phyloP scores from a whole-genome alignment of 1,140 invertebrate genomes.

The Thaumetopoea pityocampa region DNA sequence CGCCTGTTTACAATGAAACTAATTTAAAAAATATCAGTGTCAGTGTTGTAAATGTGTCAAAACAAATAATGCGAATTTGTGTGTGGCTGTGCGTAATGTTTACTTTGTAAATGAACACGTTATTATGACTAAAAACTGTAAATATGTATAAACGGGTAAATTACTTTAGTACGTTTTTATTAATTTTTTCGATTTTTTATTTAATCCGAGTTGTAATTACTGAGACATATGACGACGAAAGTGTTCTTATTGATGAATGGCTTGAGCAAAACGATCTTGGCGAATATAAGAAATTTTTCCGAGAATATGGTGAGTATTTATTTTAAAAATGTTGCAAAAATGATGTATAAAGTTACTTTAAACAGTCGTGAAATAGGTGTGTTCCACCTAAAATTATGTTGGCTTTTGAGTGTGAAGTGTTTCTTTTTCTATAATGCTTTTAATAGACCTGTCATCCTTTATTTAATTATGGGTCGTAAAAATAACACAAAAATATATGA shows the following conservation, averaged over 20 bases:
- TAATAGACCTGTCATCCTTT: too few relatives aligned
- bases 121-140: conserved; percentile 30
- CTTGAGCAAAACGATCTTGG: conserved; percentile 81
- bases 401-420: too few relatives aligned
- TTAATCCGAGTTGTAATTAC: conserved; percentile 45
- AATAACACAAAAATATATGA: too few relatives aligned
- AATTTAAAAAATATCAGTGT: too few relatives aligned
- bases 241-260: conserved; percentile 82
- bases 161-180: conserved; percentile 44
- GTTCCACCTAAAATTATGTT: too few relatives aligned
- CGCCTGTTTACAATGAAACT: too few relatives aligned
- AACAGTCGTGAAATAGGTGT: too few relatives aligned
- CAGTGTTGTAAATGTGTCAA: too few relatives aligned
- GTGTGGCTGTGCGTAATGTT: conserved; percentile 10
- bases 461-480: too few relatives aligned
- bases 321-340: not conserved
- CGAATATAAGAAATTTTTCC: conserved; percentile 82
- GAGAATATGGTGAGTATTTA: conserved; percentile 80
- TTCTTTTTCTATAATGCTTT: too few relatives aligned
- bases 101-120: conserved; percentile 11
- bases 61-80: too few relatives aligned
- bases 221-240: conserved; percentile 71
- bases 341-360: conserved; percentile 1
- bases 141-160: conserved; percentile 47
- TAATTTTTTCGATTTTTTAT: conserved; percentile 51